A percentile compares a stretch with the other conserved stretches of the same genome.
These are phyloP conservation scores for Leptopilina syphax DNA, from an alignment of 2,888 invertebrate genomes.

Conservation along the genomic window DNA sequence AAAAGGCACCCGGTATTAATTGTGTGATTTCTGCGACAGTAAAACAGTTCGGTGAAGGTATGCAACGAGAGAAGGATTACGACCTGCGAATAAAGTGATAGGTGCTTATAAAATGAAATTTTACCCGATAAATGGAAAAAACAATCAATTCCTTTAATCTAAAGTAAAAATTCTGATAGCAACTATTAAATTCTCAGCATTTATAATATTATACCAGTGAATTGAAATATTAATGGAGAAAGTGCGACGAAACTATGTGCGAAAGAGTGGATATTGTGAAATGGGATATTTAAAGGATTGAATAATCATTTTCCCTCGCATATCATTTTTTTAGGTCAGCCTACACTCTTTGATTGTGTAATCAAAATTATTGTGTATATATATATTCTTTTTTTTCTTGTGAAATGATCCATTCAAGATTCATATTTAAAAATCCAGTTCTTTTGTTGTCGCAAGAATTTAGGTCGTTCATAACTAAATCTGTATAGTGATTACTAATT, in stretches of 20 bases:
- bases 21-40: conserved; percentile 34
- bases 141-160: neutral
- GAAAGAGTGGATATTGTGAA: conserved; percentile 25
- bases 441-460: too few species aligned
- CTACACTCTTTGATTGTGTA: conserved; percentile 12
- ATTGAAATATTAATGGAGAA: conserved; percentile 1
- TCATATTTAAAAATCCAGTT: too few species aligned
- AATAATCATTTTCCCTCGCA: conserved; percentile 26
- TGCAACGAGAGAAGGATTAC: conserved; percentile 19
- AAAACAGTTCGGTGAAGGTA: conserved; percentile 37
- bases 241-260: conserved; percentile 7
- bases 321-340: conserved; percentile 23
- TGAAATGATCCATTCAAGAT: neutral
- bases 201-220: neutral
- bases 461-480: too few species aligned
- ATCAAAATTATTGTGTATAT: neutral
- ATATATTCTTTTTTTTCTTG: neutral
- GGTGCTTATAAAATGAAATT: neutral
- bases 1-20: conserved; percentile 25
- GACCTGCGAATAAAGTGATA: conserved; percentile 7
- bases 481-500: too few species aligned
- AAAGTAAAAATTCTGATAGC: neutral
- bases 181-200: conserved; percentile 3
- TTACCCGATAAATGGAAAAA: neutral
- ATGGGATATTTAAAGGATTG: conserved; percentile 21